These are phyloP conservation scores for Ceratina calcarata DNA, from an alignment of 1,140 invertebrate genomes.

Conservation along the genomic window DNA sequence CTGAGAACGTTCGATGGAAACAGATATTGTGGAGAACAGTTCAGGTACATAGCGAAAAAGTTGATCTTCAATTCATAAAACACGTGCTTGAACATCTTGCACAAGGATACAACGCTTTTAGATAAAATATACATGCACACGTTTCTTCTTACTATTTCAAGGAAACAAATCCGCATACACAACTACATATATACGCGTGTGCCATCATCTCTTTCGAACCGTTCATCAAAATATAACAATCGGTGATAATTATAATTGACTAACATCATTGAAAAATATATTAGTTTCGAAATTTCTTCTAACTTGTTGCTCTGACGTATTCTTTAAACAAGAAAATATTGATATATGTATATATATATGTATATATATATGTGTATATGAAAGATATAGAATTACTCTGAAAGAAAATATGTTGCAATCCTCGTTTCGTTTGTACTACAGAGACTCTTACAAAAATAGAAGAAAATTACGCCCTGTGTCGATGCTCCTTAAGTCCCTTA, in stretches of 20 bases:
- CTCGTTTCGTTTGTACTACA: too few relatives aligned
- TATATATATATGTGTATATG: too few relatives aligned
- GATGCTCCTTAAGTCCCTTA: too few relatives aligned
- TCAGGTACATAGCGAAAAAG: not conserved
- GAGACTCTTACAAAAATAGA: constrained; percentile 5
- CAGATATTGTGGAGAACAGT: too few relatives aligned
- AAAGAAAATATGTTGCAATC: too few relatives aligned
- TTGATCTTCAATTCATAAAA: not conserved
- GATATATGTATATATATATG: too few relatives aligned
- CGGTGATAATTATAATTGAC: constrained; percentile 28
- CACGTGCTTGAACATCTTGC: constrained; percentile 10
- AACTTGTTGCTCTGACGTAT: not conserved
- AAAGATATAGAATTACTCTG: too few relatives aligned
- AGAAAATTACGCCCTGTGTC: not conserved
- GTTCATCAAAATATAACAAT: not conserved
- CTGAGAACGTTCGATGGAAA: too few relatives aligned
- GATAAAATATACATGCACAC: not conserved
- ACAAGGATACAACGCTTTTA: not conserved
- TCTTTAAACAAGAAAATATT: not conserved
- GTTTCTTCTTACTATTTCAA: too few relatives aligned
- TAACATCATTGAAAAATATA: not conserved
- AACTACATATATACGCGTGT: constrained; percentile 6
- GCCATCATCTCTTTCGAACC: not conserved
- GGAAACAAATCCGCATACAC: constrained; percentile 24
- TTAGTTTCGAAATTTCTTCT: too few relatives aligned